Evolutionary conservation across 2,113 vertebrate genomes (phyloP), one percentile per base, ranked within the genome.

Genomic region (Prolemur simus): DNA sequence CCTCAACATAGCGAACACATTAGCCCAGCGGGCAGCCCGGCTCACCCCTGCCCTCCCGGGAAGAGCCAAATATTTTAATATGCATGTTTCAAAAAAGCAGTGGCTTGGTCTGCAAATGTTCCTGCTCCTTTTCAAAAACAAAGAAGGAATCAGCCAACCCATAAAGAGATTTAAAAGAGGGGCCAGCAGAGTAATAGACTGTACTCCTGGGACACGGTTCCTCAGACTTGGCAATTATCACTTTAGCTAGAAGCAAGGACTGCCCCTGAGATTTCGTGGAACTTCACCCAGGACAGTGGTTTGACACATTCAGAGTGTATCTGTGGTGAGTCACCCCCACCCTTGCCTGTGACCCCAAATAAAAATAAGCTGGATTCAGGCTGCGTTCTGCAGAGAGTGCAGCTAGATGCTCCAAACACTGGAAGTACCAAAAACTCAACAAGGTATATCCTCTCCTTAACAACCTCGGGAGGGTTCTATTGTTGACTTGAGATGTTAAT

Each of bases 1-100:
- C 39, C n/a, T 34, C 15, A 18, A 63, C 58, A 15, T 11, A 60
- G 29, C 13, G 17, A 69, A 27, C 20, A 0, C 3, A 1, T 52
- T 71, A 9, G 20, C 14, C 45, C 66, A 14, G 32, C 66, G 13
- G 1, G 14, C 2, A 1, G 5, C 5, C 0, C n/a, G 1, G 52
- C 3, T 71, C 63, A 0, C 18, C 37, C 60, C 8, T 34, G 32
- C n/a, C 25, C 10, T 74, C 6, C 60, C 18, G 0, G 2, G 29
- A 73, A 34, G 9, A 63, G 6, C 29, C 25, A 14, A 32, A 45
- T 2, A 21, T 63, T 63, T 63, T 20, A 20, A 69, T 5, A 11
- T 11, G 25, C 32, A 2, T 20, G 1, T 52, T 78, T 89, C 37
- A 63, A 56, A 14, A 74, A 49, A 74, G 56, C 14, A 9, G 34